phyloP scores from a whole-genome alignment of 2,797 vertebrate genomes.

The Hyperoplus lanceolatus region DNA sequence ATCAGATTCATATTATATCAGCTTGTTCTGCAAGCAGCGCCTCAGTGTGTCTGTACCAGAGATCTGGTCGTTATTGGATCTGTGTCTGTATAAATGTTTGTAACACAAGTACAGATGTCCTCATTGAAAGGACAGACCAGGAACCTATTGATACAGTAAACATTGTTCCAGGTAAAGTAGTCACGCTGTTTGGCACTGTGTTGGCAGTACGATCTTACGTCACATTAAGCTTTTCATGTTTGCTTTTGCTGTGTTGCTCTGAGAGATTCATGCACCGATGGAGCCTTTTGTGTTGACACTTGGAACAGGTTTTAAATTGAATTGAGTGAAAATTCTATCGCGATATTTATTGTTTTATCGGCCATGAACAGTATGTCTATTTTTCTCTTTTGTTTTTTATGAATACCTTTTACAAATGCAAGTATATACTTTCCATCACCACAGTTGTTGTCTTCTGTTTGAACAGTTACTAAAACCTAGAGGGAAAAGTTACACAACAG shows the following conservation, averaged over 20 bases:
- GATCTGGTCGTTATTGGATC: not conserved
- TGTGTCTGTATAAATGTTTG: conserved; percentile 5
- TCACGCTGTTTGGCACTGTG: not conserved
- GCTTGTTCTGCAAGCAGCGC: conserved; percentile 2
- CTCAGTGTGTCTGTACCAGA: not conserved
- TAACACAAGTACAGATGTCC: not conserved
- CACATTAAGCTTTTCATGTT: not conserved
- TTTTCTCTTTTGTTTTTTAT: too few relatives aligned
- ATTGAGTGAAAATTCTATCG: not conserved
- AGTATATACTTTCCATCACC: not conserved
- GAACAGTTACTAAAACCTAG: not conserved
- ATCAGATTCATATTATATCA: not conserved
- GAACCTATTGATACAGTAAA: conserved; percentile 42
- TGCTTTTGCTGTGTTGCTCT: not conserved
- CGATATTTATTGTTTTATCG: too few relatives aligned
- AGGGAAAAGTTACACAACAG: not conserved
- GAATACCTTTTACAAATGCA: not conserved
- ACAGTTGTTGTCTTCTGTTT: not conserved
- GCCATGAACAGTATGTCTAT: too few relatives aligned
- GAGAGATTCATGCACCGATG: not conserved
- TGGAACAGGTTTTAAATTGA: not conserved
- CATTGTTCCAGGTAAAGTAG: not conserved
- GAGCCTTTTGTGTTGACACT: not conserved
- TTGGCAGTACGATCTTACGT: not conserved
- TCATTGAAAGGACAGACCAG: conserved; percentile 8